Percentiles rank a stretch among this genome's conserved stretches.
phyloP scores from a whole-genome alignment of 2,888 invertebrate species.

The Eutolmus rufibarbis region DNA sequence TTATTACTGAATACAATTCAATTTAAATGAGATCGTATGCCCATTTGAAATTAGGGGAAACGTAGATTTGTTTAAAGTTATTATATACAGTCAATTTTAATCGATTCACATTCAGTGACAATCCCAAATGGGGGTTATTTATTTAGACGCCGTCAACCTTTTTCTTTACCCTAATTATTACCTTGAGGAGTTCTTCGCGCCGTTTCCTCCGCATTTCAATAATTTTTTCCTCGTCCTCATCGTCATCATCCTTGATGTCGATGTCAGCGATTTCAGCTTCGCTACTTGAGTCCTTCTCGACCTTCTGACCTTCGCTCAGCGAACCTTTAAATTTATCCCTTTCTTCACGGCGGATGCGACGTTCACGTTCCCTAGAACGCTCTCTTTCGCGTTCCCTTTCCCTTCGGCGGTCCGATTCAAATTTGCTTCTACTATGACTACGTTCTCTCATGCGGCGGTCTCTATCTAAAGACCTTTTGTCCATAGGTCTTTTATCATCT shows the following conservation, averaged over 20 bases:
- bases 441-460: conserved; percentile 54
- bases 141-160: no score
- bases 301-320: conserved; percentile 79
- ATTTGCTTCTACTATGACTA: conserved; percentile 61
- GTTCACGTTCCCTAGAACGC: conserved; percentile 58
- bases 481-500: conserved; percentile 46
- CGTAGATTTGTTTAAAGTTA: not conserved
- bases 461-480: conserved; percentile 45
- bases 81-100: not conserved
- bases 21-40: not conserved
- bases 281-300: conserved; percentile 72
- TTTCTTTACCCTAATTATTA: conserved; percentile 56
- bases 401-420: conserved; percentile 59
- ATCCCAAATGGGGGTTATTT: no score
- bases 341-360: conserved; percentile 58
- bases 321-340: conserved; percentile 75
- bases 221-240: conserved; percentile 91
- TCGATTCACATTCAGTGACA: not conserved
- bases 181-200: conserved; percentile 87
- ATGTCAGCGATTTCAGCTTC: conserved; percentile 75
- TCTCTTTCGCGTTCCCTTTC: conserved; percentile 57
- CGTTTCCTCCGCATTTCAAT: conserved; percentile 89
- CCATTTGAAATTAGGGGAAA: no score
- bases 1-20: not conserved
- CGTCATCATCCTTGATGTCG: conserved; percentile 83